phyloP scores from a whole-genome alignment of 1,140 invertebrate genomes.

The Hypothenemus hampei region DNA sequence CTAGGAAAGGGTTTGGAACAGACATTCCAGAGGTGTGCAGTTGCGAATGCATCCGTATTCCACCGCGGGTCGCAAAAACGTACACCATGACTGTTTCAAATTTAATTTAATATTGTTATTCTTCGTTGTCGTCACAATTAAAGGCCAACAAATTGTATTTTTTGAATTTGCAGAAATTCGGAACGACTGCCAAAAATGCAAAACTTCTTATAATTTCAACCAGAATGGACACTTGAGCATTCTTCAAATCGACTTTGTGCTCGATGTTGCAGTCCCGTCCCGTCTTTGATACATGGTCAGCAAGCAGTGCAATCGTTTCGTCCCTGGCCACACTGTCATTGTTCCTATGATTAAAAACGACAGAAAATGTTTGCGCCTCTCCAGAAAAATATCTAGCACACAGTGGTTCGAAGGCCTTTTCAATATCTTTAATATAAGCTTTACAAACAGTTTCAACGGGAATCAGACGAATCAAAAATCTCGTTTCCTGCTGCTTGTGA shows the following conservation, averaged over 20 bases:
- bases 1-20: constrained; percentile 34
- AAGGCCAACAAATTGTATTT: constrained; percentile 63
- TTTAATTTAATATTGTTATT: not conserved
- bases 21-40: constrained; percentile 23
- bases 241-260: constrained; percentile 72
- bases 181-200: constrained; percentile 61
- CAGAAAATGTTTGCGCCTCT: constrained; percentile 66
- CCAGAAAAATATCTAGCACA: constrained; percentile 71
- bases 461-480: constrained; percentile 70
- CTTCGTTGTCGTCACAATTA: not conserved
- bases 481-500: constrained; percentile 63
- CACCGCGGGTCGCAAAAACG: constrained; percentile 13
- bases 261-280: constrained; percentile 48
- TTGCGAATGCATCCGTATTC: constrained; percentile 24
- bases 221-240: constrained; percentile 68
- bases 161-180: constrained; percentile 60
- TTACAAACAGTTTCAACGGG: constrained; percentile 78
- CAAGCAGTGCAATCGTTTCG: constrained; percentile 65
- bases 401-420: constrained; percentile 56
- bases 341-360: constrained; percentile 75
- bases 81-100: constrained; percentile 7
- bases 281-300: constrained; percentile 60
- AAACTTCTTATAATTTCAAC: constrained; percentile 70
- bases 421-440: constrained; percentile 70
- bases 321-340: constrained; percentile 68